Conservation (phyloP, 2,113 vertebrate species). For the Ailurus styani region DNA sequence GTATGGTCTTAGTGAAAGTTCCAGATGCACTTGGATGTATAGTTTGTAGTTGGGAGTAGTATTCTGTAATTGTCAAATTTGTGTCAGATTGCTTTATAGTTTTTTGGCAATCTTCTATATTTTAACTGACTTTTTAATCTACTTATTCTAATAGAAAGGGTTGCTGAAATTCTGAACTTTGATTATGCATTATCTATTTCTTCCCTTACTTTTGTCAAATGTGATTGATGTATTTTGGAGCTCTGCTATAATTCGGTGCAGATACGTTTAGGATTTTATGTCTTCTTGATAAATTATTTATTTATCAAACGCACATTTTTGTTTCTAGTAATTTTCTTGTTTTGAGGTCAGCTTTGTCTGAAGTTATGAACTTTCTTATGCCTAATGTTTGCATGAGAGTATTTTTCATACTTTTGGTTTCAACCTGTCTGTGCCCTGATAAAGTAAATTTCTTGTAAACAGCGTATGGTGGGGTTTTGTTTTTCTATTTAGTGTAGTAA, state of each 20-base stretch:
- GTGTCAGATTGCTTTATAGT: neutral
- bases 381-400: neutral
- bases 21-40: neutral
- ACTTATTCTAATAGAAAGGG: neutral
- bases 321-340: neutral
- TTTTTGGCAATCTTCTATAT: neutral
- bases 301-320: neutral
- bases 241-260: neutral
- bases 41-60: neutral
- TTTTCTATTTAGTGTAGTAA: neutral
- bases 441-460: neutral
- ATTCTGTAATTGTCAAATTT: neutral
- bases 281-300: neutral
- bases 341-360: neutral
- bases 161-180: neutral
- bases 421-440: neutral
- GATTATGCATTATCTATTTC: neutral
- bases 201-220: neutral
- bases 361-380: neutral
- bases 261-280: neutral
- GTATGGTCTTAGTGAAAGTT: neutral
- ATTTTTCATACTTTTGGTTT: neutral
- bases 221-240: neutral
- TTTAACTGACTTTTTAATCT: neutral
- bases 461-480: neutral